phyloP scores from a whole-genome alignment of 1,140 invertebrate species.

The Pteromalus puparum region DNA sequence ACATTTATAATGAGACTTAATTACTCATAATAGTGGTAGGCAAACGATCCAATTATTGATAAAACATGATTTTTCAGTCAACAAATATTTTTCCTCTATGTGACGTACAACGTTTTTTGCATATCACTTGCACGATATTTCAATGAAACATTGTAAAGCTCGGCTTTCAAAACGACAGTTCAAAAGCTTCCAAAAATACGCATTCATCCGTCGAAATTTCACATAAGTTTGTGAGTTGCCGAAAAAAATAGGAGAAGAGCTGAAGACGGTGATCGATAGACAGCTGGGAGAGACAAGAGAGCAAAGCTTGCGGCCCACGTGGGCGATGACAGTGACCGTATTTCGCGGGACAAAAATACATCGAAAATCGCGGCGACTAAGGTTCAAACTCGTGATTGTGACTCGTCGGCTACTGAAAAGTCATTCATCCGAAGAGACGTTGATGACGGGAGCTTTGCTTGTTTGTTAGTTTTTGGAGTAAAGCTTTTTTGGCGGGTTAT shows the following conservation, averaged over 20 bases:
- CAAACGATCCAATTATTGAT: too few species aligned
- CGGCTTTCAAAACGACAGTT: background rate
- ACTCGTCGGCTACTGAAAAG: too few species aligned
- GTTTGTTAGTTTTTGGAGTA: too few species aligned
- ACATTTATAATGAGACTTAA: too few species aligned
- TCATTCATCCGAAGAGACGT: background rate
- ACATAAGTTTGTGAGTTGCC: background rate
- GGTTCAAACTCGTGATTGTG: slow-evolving; percentile 22
- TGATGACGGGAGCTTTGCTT: too few species aligned
- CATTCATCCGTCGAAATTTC: background rate
- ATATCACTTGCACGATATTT: too few species aligned
- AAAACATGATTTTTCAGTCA: too few species aligned
- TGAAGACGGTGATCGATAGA: background rate
- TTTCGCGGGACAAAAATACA: slow-evolving; percentile 63
- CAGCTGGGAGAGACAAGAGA: background rate
- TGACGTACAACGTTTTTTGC: too few species aligned
- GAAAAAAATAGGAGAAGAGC: background rate
- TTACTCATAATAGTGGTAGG: too few species aligned
- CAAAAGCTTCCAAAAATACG: background rate
- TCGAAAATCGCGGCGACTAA: background rate
- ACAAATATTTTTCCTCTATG: too few species aligned
- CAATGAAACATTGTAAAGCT: too few species aligned
- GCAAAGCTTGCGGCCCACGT: slow-evolving; percentile 57
- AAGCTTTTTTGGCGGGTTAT: too few species aligned
- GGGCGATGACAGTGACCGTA: slow-evolving; percentile 62